These are phyloP conservation scores for Telenomus remus DNA, from an alignment of 1,140 invertebrate genomes.

Conservation along the genomic window DNA sequence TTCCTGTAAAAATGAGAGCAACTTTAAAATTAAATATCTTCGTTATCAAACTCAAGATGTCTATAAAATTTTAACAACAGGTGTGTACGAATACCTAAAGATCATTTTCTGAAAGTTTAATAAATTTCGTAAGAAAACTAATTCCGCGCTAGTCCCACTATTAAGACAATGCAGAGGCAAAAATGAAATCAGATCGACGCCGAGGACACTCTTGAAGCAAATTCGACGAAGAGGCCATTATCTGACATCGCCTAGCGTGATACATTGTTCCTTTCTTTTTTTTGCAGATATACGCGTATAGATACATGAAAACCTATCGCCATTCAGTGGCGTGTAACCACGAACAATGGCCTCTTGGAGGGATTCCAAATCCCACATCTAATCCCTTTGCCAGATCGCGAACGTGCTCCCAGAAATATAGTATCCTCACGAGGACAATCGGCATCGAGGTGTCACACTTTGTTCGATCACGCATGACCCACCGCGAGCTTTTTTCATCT, in stretches of 20 bases:
- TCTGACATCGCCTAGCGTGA: constrained; percentile 35
- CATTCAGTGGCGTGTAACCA: constrained; percentile 54
- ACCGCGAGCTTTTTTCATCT: constrained; percentile 9
- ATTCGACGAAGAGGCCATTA: constrained; percentile 46
- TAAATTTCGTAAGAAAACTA: too few relatives aligned
- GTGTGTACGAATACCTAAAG: too few relatives aligned
- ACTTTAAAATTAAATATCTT: too few relatives aligned
- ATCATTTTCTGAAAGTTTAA: too few relatives aligned
- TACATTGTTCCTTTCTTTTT: constrained; percentile 42
- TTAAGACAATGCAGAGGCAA: not conserved
- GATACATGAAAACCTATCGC: constrained; percentile 58
- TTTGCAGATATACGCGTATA: constrained; percentile 31
- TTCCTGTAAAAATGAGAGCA: too few relatives aligned
- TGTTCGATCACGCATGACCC: constrained; percentile 39
- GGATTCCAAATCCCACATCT: constrained; percentile 59
- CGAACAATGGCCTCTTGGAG: constrained; percentile 61
- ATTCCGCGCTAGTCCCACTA: too few relatives aligned
- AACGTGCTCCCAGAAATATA: constrained; percentile 56
- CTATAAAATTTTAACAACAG: too few relatives aligned
- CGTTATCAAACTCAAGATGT: too few relatives aligned
- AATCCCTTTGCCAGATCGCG: constrained; percentile 55
- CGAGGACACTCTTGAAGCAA: constrained; percentile 47
- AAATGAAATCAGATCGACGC: constrained; percentile 59
- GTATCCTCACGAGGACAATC: constrained; percentile 51
- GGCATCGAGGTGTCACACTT: constrained; percentile 48